Evolutionary conservation across 35 echinoderm and acorn worm genomes (phyloP).

Genomic region (Hemicentrotus pulcherrimus): DNA sequence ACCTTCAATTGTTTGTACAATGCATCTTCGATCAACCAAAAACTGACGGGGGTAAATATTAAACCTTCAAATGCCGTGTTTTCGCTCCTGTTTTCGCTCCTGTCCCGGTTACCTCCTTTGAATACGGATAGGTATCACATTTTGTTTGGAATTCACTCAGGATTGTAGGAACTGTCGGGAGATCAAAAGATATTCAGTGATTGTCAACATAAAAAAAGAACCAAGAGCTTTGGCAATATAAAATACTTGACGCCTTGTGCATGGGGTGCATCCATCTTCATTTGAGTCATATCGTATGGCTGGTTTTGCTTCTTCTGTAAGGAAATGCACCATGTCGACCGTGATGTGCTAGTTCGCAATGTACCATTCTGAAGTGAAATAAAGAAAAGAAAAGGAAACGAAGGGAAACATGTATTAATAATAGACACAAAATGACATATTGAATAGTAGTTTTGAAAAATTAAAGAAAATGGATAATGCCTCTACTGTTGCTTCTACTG

Average conservation of each 20-base stretch:
- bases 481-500: no score
- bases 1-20: no score
- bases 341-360: no score
- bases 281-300: background rate
- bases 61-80: background rate
- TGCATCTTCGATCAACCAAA: background rate
- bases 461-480: no score
- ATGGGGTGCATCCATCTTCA: background rate
- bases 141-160: slow-evolving; percentile 1
- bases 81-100: background rate
- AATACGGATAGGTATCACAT: background rate
- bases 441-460: no score
- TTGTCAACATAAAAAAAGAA: background rate
- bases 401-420: no score
- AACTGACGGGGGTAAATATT: background rate
- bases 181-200: background rate
- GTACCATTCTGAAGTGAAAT: no score
- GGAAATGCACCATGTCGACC: no score
- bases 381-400: no score
- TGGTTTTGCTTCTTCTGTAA: background rate
- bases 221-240: background rate
- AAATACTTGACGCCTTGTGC: background rate
- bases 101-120: background rate
- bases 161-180: background rate
- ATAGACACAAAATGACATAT: no score